Base-by-base conservation (phyloP, 1,140 invertebrate species). In the Drosophila subobscura region DNA sequence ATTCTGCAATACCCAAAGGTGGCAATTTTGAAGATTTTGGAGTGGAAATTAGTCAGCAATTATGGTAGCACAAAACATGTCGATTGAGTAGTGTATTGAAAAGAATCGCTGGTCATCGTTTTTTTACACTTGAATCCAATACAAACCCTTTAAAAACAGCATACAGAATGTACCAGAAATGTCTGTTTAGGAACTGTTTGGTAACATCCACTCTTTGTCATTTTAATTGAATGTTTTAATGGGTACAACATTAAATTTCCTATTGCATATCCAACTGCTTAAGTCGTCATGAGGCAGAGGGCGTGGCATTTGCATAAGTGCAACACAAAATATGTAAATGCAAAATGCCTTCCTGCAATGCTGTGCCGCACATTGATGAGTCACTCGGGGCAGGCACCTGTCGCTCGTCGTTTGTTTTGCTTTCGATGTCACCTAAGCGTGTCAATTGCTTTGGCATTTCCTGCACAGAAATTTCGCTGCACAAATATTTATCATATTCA, bases 381-480 rank as follows among this genome's bases (percentile, higher is more conserved):
- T 79, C 77, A 79, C 25, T 16, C 16, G 6, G 29, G 12, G 50
- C 65, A 68, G 12, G 46, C 65, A 68, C 66, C 66, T 70, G 66
- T 68, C 51, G 51, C 51, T 29, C 12, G 37, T 45, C 8, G 1
- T 56, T 63, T 47, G 45, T 27, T 16, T 49, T 8, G 27, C 16
- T n/a, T 22, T 40, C 10, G 23, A 23, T 50, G 51, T 66, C 63
- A 16, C 22, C 63, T 22, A 70, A 70, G 45, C 50, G 63, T 81
- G 79, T 81, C 78, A 80, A 80, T 77, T 81, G 72, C 78, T 72
- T 59, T 75, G 71, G 45, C 78, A 78, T 78, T 81, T 81, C 79
- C 78, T 83, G 78, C 58, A 63, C 66, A 42, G 72, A 12, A 80
- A 72, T 80, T 80, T 75, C 70, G 77, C 77, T 72, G 78, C 73